Percentiles rank a stretch among this genome's conserved stretches.
Evolutionary conservation across 37 sponge, comb jelly and placozoan species (phyloP).

Genomic region (Chondrosia reniformis): DNA sequence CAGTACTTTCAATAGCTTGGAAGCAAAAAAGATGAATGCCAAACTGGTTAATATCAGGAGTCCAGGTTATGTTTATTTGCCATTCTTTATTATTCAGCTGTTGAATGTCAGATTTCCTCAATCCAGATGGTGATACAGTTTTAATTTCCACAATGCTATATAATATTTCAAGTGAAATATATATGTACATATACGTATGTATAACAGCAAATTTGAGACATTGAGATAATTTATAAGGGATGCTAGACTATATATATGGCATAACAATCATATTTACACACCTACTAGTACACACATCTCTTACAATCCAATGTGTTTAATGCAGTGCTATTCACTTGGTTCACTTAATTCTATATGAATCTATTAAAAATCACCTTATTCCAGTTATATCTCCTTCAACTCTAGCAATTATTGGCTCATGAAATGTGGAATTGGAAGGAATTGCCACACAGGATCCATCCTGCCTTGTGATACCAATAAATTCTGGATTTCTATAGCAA

Average conservation of each 20-base stretch:
- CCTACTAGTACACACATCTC: no score
- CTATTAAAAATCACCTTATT: neutral
- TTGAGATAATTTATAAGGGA: no score
- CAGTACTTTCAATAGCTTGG: neutral
- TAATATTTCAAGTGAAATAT: no score
- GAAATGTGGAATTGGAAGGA: conserved; percentile 7
- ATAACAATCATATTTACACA: no score
- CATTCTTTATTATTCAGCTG: neutral
- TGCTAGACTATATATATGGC: no score
- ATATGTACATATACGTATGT: no score
- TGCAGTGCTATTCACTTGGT: no score
- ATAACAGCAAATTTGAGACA: no score
- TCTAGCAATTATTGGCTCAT: conserved; percentile 17
- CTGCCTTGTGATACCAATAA: neutral
- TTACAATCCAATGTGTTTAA: no score
- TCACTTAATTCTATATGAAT: no score
- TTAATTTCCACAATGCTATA: neutral
- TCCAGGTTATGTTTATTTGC: neutral
- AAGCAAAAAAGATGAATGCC: neutral
- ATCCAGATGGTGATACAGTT: neutral
- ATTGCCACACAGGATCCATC: conserved; percentile 5
- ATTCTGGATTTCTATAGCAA: neutral
- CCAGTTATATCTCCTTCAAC: neutral
- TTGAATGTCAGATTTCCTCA: neutral
- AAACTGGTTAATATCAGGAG: neutral